Conservation (phyloP, 2,888 invertebrate genomes). For the Caenorhabditis virilis region DNA sequence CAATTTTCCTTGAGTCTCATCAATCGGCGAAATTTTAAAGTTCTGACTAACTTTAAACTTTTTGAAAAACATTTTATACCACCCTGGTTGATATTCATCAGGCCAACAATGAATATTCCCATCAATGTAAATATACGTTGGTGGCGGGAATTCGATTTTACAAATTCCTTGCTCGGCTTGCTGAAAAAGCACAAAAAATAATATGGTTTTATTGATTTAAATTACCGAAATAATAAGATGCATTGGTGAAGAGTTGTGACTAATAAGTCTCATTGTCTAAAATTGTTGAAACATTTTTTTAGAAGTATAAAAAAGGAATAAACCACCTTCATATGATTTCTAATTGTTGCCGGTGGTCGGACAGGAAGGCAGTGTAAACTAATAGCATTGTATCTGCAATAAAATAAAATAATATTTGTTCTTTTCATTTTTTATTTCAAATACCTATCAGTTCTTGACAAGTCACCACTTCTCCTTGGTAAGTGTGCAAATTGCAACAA, state of each 20-base stretch:
- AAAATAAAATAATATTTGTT: neutral
- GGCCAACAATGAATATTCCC: slow-evolving; percentile 19
- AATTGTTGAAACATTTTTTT: neutral
- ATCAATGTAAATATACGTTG: neutral
- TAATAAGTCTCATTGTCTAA: slow-evolving; percentile 10
- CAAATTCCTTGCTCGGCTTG: slow-evolving; percentile 27
- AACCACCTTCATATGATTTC: slow-evolving; percentile 20
- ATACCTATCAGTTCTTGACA: neutral
- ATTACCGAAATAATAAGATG: slow-evolving; percentile 22
- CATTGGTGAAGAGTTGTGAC: slow-evolving; percentile 6
- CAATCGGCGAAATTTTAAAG: neutral
- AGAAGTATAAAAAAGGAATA: neutral
- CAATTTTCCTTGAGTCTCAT: neutral
- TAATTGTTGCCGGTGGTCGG: slow-evolving; percentile 7
- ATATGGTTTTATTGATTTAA: neutral
- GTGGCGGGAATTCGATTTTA: slow-evolving; percentile 3
- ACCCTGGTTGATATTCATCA: slow-evolving; percentile 10
- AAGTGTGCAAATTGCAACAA: slow-evolving; percentile 28
- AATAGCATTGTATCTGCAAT: slow-evolving; percentile 22
- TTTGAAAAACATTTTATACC: slow-evolving; percentile 5
- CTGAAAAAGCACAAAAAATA: slow-evolving; percentile 5
- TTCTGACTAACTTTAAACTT: neutral
- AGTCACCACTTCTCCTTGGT: slow-evolving; percentile 10
- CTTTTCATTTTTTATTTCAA: neutral
- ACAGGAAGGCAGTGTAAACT: slow-evolving; percentile 18